Evolutionary conservation across 2,113 vertebrate genomes (phyloP).

Genomic region (Nipponia nippon): DNA sequence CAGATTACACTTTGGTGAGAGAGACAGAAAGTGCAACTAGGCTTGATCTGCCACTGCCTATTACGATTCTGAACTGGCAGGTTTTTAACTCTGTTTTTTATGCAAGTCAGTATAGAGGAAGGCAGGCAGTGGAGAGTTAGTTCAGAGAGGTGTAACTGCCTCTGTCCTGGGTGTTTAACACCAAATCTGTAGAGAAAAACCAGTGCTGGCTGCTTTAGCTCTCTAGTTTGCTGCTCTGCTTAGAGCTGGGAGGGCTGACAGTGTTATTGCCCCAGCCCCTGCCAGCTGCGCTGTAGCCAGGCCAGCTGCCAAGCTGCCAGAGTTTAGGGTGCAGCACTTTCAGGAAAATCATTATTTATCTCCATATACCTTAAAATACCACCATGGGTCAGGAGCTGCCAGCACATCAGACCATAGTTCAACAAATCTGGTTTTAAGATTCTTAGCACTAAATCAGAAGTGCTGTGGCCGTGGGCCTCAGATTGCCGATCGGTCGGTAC

Average conservation of each 20-base stretch:
- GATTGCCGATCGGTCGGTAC: not conserved
- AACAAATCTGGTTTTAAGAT: not conserved
- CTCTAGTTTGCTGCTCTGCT: not conserved
- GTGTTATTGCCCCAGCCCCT: not conserved
- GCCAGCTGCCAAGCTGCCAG: not conserved
- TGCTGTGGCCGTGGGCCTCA: not conserved
- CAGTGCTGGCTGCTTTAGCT: not conserved
- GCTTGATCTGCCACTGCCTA: not conserved
- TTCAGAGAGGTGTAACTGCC: not conserved
- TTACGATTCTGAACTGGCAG: not conserved
- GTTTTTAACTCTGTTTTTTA: not conserved
- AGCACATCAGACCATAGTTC: not conserved
- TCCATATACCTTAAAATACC: not conserved
- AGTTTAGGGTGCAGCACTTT: not conserved
- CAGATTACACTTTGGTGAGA: not conserved
- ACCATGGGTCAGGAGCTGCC: not conserved
- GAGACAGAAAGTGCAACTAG: not conserved
- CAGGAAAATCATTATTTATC: not conserved
- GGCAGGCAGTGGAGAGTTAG: not conserved
- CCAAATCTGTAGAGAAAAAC: not conserved
- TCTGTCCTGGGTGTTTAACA: not conserved
- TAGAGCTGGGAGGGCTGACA: not conserved
- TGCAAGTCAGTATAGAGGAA: not conserved
- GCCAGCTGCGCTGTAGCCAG: not conserved
- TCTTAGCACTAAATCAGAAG: not conserved